These are phyloP conservation scores for Gambelia wislizenii DNA, from an alignment of 2,797 vertebrate species.

Conservation along the genomic window DNA sequence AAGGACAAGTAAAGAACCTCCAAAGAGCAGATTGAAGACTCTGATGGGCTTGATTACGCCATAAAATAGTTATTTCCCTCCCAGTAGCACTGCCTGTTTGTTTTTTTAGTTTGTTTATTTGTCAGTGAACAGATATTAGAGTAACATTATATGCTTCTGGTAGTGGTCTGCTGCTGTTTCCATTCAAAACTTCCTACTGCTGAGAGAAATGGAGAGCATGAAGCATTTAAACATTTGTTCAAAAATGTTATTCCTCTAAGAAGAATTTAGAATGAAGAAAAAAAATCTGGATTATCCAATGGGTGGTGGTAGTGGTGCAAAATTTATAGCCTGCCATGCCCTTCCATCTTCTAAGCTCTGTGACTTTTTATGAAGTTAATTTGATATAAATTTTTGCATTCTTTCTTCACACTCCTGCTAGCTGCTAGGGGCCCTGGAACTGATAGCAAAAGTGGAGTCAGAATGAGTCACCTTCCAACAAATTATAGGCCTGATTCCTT, in stretches of 20 bases:
- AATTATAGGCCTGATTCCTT: slow-evolving; percentile 17
- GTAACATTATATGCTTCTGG: not conserved
- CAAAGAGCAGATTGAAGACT: not conserved
- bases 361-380: accelerated
- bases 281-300: not conserved
- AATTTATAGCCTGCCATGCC: not conserved
- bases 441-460: not conserved
- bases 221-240: not conserved
- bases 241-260: not conserved
- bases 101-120: not conserved
- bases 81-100: not conserved
- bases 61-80: not conserved
- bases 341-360: not conserved
- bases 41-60: not conserved
- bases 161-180: no score
- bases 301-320: not conserved
- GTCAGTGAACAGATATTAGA: not conserved
- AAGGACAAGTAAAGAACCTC: no score
- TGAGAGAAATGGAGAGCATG: not conserved
- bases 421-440: not conserved
- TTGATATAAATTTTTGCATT: not conserved
- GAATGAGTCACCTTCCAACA: slow-evolving; percentile 5
- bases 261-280: not conserved
- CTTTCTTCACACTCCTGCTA: accelerated
- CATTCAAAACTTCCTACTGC: not conserved